phyloP scores from a whole-genome alignment of 2,797 vertebrate species.

The Remorina albescens region DNA sequence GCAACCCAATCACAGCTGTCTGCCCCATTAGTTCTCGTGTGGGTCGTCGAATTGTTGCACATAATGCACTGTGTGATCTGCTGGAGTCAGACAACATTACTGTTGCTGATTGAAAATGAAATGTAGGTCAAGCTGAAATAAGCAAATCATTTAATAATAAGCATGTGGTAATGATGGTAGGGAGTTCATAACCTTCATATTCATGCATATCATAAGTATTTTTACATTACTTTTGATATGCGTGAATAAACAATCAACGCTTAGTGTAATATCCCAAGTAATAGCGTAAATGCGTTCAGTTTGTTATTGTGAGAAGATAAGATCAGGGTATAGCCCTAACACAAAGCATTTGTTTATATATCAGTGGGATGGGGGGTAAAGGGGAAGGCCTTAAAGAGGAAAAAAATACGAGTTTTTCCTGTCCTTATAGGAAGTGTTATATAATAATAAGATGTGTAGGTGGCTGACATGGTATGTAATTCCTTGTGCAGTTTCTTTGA shows the following conservation, averaged over 20 bases:
- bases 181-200: not conserved
- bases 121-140: not conserved
- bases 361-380: not conserved
- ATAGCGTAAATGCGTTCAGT: too few relatives aligned
- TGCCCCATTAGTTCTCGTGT: not conserved
- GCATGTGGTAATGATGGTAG: not conserved
- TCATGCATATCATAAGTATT: too few relatives aligned
- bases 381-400: too few relatives aligned
- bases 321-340: not conserved
- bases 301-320: conserved; percentile 1
- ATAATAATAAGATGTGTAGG: conserved; percentile 30
- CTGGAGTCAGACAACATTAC: not conserved
- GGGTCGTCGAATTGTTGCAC: not conserved
- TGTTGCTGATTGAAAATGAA: not conserved
- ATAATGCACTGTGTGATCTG: not conserved
- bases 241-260: too few relatives aligned
- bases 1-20: not conserved
- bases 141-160: not conserved
- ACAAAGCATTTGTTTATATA: conserved; percentile 17
- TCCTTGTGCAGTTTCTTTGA: conserved; percentile 25
- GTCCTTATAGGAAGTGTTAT: conserved; percentile 17
- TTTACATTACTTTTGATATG: too few relatives aligned
- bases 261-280: too few relatives aligned
- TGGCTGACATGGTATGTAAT: conserved; percentile 7
- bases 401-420: conserved; percentile 5